Base-by-base conservation (phyloP, 2,797 vertebrate genomes). In the Phrynocephalus guinanensis region DNA sequence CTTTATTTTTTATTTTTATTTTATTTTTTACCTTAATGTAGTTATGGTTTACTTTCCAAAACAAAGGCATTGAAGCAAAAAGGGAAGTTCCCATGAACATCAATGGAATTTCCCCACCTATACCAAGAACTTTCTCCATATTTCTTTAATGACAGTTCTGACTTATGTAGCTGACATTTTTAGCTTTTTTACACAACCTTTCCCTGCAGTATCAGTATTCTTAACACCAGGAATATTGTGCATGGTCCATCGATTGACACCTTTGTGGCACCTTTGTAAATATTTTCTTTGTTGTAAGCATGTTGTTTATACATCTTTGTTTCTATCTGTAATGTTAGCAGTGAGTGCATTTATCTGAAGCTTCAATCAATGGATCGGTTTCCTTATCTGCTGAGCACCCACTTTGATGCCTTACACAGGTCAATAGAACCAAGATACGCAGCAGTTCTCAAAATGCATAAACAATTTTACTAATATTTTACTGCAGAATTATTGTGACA, bases 131-230 rank as follows among this genome's bases (percentile, higher is more conserved):
- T 52, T n/a, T 63, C 70, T n/a, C 15, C 22, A 30, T 60, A 30
- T 87, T 84, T 22, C 28, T 81, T 87, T 76, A 60, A 70, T 80
- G 60, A 50, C 22, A 76, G 56, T 68, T 48, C 70, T 48, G 20
- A 70, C 68, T 78, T 28, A 72, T 78, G 72, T 30, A 50, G 70
- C 71, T 90, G 86, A 82, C 78, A 87, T 85, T 90, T 89, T 82
- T 73, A 33, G 28, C 83, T 87, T 85, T 50, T 38, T 71, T 82
- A 76, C 66, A 44, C 72, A 66, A 38, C 33, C n/a, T 70, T 85
- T 87, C 66, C 83, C 86, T 33, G 11, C 71, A 10, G 7, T n/a
- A 60, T 15, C 79, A 60, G 75, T 71, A 50, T 85, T 87, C 84
- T 84, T 77, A 90, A 68, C 67, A 77, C 66, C 78, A 28, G 83